Conservation (phyloP, 2,113 vertebrate species). For the Chaetorhynchus papuensis region DNA sequence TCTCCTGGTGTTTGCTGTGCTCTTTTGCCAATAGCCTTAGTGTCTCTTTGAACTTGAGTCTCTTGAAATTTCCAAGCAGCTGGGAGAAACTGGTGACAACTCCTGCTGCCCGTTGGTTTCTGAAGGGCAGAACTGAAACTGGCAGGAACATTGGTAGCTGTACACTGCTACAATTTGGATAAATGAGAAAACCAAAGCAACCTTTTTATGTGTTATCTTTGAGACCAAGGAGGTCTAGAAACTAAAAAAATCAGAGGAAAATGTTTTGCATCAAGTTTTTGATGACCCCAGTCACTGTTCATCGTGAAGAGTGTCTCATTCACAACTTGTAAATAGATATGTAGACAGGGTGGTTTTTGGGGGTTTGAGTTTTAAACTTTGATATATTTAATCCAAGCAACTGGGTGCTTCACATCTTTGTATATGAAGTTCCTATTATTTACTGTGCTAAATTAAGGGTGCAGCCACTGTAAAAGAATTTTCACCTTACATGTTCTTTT, state of each 20-base stretch:
- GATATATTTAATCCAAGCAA: background rate
- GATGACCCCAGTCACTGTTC: background rate
- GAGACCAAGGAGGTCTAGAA: background rate
- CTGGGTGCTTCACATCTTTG: background rate
- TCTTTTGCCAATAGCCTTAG: background rate
- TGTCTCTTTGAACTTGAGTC: background rate
- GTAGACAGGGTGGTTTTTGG: background rate
- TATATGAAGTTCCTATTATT: background rate
- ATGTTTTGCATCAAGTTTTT: background rate
- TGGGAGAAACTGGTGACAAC: background rate
- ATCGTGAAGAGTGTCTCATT: background rate
- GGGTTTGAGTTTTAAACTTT: background rate
- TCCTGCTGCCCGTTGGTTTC: background rate
- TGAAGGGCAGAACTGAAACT: slow-evolving; percentile 14
- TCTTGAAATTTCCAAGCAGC: background rate
- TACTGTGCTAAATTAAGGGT: background rate
- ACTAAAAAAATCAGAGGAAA: background rate
- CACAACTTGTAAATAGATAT: background rate
- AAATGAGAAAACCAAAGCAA: background rate
- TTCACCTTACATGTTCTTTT: background rate
- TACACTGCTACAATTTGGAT: background rate
- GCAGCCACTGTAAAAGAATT: background rate
- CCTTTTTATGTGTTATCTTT: background rate
- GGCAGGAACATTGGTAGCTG: background rate
- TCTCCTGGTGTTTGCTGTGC: background rate